Percentiles rank a stretch among this genome's conserved stretches.
Conservation (phyloP, 2,113 vertebrate genomes). For the Seriola quinqueradiata region DNA sequence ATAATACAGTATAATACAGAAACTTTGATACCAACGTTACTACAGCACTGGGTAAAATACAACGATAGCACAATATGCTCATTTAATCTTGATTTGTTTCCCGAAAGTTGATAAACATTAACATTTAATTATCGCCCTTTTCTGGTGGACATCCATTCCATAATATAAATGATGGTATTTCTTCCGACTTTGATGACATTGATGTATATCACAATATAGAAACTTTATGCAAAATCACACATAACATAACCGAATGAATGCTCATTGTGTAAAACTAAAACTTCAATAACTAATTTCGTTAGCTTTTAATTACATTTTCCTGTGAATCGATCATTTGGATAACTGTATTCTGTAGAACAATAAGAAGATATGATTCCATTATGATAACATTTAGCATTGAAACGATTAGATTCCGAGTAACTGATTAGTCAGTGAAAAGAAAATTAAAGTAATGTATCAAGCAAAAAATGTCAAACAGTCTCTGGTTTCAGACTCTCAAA, state of each 20-base stretch:
- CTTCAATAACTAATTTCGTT: neutral
- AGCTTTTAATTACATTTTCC: neutral
- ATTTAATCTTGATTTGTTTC: no score
- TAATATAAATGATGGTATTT: neutral
- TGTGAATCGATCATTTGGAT: neutral
- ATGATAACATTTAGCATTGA: neutral
- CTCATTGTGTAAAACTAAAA: neutral
- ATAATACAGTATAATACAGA: neutral
- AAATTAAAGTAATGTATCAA: conserved; percentile 1
- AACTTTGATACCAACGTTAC: neutral
- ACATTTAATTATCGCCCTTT: neutral
- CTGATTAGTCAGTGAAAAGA: neutral
- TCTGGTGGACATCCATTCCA: neutral
- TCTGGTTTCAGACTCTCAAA: neutral
- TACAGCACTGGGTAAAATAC: neutral
- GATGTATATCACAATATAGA: neutral
- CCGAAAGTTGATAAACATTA: neutral
- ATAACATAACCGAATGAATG: neutral
- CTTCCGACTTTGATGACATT: neutral
- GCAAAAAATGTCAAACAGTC: neutral
- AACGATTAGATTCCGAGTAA: neutral
- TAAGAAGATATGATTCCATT: neutral
- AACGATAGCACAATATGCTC: neutral
- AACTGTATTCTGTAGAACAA: neutral
- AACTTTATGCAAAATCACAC: neutral